phyloP scores from a whole-genome alignment of 2,113 vertebrate species.

The Gymnocephalus cernua region DNA sequence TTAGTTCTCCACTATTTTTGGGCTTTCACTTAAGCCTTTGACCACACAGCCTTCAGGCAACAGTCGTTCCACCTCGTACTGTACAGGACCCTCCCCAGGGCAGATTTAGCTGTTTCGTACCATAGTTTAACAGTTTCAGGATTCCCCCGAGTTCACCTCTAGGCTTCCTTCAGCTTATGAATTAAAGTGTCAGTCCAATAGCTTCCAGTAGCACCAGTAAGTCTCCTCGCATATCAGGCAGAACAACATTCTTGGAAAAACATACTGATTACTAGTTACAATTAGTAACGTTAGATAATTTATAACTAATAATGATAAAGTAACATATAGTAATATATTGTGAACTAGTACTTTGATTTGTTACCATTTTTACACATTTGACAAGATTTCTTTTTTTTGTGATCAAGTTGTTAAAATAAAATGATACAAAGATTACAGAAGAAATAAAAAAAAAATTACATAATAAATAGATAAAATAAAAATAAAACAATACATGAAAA shows the following conservation, averaged over 20 bases:
- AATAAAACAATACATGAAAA: slow-evolving; percentile 1
- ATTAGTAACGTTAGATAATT: background rate
- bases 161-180: slow-evolving; percentile 9
- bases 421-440: background rate
- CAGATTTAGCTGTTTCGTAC: background rate
- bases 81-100: background rate
- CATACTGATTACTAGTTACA: background rate
- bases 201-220: background rate
- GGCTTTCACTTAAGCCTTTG: background rate
- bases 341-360: background rate
- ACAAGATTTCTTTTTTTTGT: background rate
- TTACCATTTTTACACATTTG: background rate
- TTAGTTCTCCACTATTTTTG: background rate
- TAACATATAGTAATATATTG: background rate
- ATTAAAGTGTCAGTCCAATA: slow-evolving; percentile 15
- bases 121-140: slow-evolving; percentile 1
- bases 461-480: background rate
- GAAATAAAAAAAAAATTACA: background rate
- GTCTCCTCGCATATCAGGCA: background rate
- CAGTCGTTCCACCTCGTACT: background rate
- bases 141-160: slow-evolving; percentile 5
- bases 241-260: background rate
- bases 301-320: background rate
- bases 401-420: background rate
- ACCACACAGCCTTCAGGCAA: background rate